Base-by-base conservation (phyloP, 2,888 invertebrate genomes). In the Leptopterna dolabrata region DNA sequence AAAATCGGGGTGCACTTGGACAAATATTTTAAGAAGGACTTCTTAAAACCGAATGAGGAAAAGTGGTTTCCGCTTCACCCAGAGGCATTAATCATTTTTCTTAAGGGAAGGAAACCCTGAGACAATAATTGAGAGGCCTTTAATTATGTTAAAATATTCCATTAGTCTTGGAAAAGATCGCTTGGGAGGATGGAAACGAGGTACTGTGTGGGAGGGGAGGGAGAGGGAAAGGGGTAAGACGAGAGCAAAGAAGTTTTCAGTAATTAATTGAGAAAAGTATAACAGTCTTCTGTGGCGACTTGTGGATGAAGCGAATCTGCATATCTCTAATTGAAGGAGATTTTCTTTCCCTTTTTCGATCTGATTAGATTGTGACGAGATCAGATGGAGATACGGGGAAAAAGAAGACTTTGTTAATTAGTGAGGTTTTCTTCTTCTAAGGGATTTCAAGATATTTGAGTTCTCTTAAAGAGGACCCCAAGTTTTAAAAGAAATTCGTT, bases 101-200 rank as follows among this genome's bases (percentile, higher is more conserved):
- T 89, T 89, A 87, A 85, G 78, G 63, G 63, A 63, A 63, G 63
- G 24, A 63, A 63, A 63, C 82, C 76, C 41, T 30, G 87, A 80
- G 87, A 89, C 89, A 89, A 89, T 89, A 89, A 89, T 89, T 89
- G 89, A 89, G 89, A 89, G 82, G 89, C 87, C 87, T 89, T 89
- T 89, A 89, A 89, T 89, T 89, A 89, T 89, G 89, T 89, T 89
- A 89, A 89, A 89, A 89, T 89, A 89, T 89, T 89, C 89, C 88
- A 89, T 89, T 89, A 89, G 87, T 71, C 86, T 86, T 76, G 55
- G 76, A 71, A n/a, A 47, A 19, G 78, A 76, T 55, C 29, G 73
- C 78, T 36, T 47, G 30, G 51, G n/a, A n/a, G n/a, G n/a, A n/a
- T n/a, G n/a, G n/a, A n/a, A n/a, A n/a, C n/a, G n/a, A n/a, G n/a